Base-by-base conservation (phyloP, 2,888 invertebrate genomes). In the Andrena camellia region DNA sequence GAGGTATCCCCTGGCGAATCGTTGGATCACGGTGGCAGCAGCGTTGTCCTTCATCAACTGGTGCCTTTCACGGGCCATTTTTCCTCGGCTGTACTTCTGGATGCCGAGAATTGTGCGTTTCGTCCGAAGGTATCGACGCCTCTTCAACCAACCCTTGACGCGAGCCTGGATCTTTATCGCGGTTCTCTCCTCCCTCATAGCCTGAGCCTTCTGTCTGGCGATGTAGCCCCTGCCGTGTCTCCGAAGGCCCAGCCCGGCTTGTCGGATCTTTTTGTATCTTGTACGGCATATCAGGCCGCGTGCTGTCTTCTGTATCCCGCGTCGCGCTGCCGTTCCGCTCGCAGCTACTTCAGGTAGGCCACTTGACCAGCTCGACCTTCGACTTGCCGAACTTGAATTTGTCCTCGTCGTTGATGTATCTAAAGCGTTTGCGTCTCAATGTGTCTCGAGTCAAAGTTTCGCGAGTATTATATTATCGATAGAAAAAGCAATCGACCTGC, bases 361-460 rank as follows among this genome's bases (percentile, higher is more conserved):
- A 99, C 98, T 95, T 99, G 99, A 0, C 99, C 99, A 23, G 99
- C 99, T 29, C 99, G 96, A 99, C 99, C 94, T 99, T 99, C 0
- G 98, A 98, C 90, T 98, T 98, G n/a, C 99, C 99, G 92, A 99
- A 98, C 90, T 99, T 98, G 94, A 97, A 99, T 93, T 98, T 98
- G 91, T 99, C 99, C 0, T 96, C 96, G 89, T 98, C 97, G 93
- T 97, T 96, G 62, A 99, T 97, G 90, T 98, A 96, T 84, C 96
- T 96, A 8, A 52, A 66, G 13, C 17, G 29, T 64, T 66, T 13
- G 8, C 3, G 17, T 63, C 33, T 17, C 20, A 35, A 10, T 33
- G 13, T 64, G 20, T 67, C 52, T 23, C 35, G 67, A 52, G n/a
- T 5, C 5, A 31, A n/a, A 8, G 26, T 3, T 50, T 23, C 42